Conservation (phyloP, 2,113 vertebrate genomes). For the Xiphophorus couchianus region DNA sequence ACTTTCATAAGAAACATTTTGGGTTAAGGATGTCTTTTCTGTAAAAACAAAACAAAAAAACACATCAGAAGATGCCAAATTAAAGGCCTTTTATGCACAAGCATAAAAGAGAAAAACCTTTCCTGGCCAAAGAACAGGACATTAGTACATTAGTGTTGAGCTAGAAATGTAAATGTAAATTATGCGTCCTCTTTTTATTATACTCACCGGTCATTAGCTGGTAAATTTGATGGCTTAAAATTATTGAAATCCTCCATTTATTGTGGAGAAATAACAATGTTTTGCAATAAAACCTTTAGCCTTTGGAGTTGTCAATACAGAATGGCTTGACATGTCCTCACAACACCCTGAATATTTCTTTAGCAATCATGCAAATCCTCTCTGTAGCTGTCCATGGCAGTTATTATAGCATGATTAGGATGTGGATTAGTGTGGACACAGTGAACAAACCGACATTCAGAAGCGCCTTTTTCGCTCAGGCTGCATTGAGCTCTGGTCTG, state of each 20-base stretch:
- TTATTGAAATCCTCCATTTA: background rate
- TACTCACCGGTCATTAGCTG: too few relatives aligned
- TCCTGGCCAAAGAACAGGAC: too few relatives aligned
- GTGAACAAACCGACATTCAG: conserved; percentile 57
- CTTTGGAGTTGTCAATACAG: background rate
- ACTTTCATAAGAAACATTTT: too few relatives aligned
- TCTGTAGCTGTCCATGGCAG: conserved; percentile 38
- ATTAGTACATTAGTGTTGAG: too few relatives aligned
- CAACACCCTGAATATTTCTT: conserved; percentile 24
- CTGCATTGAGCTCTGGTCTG: conserved; percentile 32
- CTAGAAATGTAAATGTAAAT: too few relatives aligned
- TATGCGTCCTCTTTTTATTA: too few relatives aligned
- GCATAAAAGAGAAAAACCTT: too few relatives aligned
- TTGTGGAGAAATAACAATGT: background rate
- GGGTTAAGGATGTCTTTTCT: too few relatives aligned
- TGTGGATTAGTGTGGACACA: conserved; percentile 58
- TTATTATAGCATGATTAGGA: conserved; percentile 53
- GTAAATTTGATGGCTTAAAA: too few relatives aligned
- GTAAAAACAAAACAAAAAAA: too few relatives aligned
- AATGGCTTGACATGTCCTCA: conserved; percentile 42
- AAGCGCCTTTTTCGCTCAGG: conserved; percentile 57
- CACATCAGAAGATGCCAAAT: too few relatives aligned
- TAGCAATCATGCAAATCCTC: conserved; percentile 30
- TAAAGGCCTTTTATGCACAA: too few relatives aligned
- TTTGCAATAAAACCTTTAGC: background rate